A percentile compares a stretch with the other conserved stretches of the same genome.
phyloP scores from a whole-genome alignment of 2,888 invertebrate species.

The Celastrina argiolus region DNA sequence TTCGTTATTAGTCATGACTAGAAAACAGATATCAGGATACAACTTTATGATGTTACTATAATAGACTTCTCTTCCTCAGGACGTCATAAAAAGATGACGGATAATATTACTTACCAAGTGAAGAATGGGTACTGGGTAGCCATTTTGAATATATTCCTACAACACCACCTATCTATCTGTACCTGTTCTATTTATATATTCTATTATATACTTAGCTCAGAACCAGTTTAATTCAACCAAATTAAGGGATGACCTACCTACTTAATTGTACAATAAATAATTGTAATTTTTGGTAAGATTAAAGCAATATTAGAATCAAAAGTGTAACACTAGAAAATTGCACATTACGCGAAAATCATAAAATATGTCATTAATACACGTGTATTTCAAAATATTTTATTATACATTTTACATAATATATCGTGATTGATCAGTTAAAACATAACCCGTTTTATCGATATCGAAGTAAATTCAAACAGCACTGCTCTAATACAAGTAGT shows the following conservation, averaged over 20 bases:
- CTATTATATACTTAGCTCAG: too few relatives aligned
- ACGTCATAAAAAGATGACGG: constrained; percentile 2
- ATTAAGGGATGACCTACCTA: too few relatives aligned
- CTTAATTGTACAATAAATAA: too few relatives aligned
- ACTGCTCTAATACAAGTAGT: background rate
- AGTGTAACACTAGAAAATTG: too few relatives aligned
- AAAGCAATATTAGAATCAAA: too few relatives aligned
- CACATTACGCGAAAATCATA: too few relatives aligned
- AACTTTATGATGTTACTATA: background rate
- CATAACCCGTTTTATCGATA: background rate
- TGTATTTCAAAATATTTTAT: background rate
- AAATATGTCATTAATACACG: too few relatives aligned
- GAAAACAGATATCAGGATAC: constrained; percentile 20
- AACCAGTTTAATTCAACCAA: too few relatives aligned
- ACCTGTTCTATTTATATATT: too few relatives aligned
- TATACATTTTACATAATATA: background rate
- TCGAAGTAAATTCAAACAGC: background rate
- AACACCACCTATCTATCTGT: background rate
- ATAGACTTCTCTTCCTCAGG: constrained; percentile 12
- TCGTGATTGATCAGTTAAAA: background rate
- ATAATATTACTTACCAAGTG: background rate
- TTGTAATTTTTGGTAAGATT: too few relatives aligned
- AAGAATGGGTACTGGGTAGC: background rate
- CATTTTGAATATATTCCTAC: background rate
- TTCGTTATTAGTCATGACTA: background rate